phyloP scores from a whole-genome alignment of 2,797 vertebrate genomes.

The Malacoctenus gilli region DNA sequence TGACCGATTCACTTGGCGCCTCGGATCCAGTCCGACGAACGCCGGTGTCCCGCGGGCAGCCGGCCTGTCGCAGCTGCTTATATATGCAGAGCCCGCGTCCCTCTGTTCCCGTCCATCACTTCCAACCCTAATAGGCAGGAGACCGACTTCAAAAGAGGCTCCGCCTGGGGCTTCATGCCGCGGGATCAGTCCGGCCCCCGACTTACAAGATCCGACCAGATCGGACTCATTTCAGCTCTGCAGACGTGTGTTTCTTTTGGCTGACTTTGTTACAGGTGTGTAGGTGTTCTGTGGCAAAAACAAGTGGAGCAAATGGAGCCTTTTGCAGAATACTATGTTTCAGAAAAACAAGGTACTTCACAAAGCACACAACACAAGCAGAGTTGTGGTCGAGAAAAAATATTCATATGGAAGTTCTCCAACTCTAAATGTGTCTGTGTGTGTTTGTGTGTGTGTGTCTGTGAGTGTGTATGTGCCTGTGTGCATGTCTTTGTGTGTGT shows the following conservation, averaged over 20 bases:
- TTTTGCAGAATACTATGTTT: constrained; percentile 3
- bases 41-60: constrained; percentile 35
- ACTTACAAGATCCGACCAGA: constrained; percentile 14
- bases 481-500: too few species aligned
- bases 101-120: constrained; percentile 11
- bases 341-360: constrained; percentile 28
- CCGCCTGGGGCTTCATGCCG: constrained; percentile 1
- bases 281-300: constrained; percentile 13
- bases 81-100: constrained; percentile 15
- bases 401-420: too few species aligned
- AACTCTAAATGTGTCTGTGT: too few species aligned
- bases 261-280: constrained; percentile 15
- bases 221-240: too few species aligned
- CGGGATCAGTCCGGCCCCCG: not conserved
- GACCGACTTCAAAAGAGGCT: constrained; percentile 9
- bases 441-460: too few species aligned
- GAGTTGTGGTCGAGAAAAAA: too few species aligned
- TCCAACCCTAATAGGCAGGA: constrained; percentile 14
- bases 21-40: constrained; percentile 52
- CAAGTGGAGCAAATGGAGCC: constrained; percentile 6
- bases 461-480: too few species aligned
- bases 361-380: too few species aligned
- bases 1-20: constrained; percentile 47
- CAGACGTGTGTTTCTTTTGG: constrained; percentile 11
- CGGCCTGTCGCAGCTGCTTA: constrained; percentile 45